Evolutionary conservation across 2,797 vertebrate genomes (phyloP).

Genomic region (Natrix natrix): DNA sequence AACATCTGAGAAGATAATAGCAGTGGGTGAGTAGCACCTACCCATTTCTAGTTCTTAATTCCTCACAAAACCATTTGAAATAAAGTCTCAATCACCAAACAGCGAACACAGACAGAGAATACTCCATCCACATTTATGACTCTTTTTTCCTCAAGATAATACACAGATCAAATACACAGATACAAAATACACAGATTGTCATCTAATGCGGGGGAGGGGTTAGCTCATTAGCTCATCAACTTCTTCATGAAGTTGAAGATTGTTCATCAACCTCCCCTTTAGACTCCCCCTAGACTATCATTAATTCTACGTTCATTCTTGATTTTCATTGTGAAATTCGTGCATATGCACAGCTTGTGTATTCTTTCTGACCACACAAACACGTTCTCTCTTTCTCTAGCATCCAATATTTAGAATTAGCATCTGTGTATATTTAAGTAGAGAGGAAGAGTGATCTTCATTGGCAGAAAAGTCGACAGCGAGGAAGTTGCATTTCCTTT

Average conservation of each 20-base stretch:
- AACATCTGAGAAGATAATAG: background rate
- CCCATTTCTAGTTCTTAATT: background rate
- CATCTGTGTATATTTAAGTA: conserved; percentile 41
- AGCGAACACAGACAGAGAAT: background rate
- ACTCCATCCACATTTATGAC: background rate
- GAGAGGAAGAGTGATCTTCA: background rate
- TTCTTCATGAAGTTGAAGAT: background rate
- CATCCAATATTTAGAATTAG: background rate
- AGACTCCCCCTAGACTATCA: background rate
- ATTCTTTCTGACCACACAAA: background rate
- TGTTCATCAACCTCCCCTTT: background rate
- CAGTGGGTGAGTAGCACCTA: background rate
- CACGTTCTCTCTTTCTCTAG: conserved; percentile 6
- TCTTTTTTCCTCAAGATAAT: background rate
- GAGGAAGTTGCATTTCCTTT: background rate
- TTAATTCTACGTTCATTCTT: background rate
- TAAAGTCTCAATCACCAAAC: background rate
- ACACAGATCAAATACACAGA: too few relatives aligned
- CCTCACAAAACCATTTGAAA: background rate
- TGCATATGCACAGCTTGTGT: background rate
- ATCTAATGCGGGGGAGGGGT: background rate
- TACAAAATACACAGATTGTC: background rate
- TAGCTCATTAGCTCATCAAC: background rate
- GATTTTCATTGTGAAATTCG: background rate
- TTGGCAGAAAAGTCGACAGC: background rate